These are phyloP conservation scores for Cylas formicarius DNA, from an alignment of 1,140 invertebrate genomes.

Conservation along the genomic window DNA sequence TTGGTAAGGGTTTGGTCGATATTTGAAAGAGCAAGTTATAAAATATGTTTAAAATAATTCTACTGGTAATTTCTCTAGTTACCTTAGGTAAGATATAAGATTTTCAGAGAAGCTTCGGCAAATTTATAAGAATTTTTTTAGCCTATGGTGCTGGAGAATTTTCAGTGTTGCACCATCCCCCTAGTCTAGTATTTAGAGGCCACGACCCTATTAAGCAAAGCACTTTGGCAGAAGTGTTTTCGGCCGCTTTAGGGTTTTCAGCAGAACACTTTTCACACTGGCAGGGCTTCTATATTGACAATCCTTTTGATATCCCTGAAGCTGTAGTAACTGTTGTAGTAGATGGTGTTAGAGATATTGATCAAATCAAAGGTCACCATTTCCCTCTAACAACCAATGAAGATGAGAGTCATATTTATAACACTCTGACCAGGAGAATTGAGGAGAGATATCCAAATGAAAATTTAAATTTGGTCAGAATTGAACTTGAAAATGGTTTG, in stretches of 20 bases:
- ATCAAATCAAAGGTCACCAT: constrained; percentile 46
- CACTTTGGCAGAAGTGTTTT: constrained; percentile 63
- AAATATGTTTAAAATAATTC: too few species aligned
- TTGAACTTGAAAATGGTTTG: constrained; percentile 56
- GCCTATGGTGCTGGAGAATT: constrained; percentile 61
- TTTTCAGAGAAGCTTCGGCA: too few species aligned
- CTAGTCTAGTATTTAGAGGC: constrained; percentile 58
- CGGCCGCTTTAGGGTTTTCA: constrained; percentile 61
- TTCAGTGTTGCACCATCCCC: constrained; percentile 56
- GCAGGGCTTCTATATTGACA: constrained; percentile 59
- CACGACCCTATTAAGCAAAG: constrained; percentile 53
- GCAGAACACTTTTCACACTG: constrained; percentile 58
- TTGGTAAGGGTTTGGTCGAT: too few species aligned
- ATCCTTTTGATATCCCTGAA: constrained; percentile 71
- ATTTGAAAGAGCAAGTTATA: too few species aligned
- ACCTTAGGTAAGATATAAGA: constrained; percentile 4
- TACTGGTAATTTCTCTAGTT: constrained; percentile 4
- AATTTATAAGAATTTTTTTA: constrained; percentile 39
- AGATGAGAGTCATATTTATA: constrained; percentile 56
- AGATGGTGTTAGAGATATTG: constrained; percentile 57
- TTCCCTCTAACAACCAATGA: constrained; percentile 58
- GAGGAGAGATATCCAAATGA: constrained; percentile 50
- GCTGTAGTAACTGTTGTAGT: constrained; percentile 67
- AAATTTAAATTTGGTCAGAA: constrained; percentile 52
- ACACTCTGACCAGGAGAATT: constrained; percentile 50